phyloP scores from a whole-genome alignment of 2,888 invertebrate species.

The Leptopilina drosophilae region DNA sequence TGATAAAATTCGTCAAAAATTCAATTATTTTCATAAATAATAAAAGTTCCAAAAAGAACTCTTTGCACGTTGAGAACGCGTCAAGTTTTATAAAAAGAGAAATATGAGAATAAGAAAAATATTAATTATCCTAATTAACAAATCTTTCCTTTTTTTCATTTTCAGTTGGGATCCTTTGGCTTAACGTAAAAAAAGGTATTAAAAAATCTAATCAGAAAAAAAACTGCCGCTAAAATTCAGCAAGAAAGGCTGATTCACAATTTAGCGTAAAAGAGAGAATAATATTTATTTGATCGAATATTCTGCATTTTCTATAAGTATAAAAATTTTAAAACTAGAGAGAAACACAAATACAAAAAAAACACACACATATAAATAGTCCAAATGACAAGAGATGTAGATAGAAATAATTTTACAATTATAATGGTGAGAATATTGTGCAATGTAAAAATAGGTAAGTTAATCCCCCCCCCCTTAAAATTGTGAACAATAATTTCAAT shows the following conservation, averaged over 20 bases:
- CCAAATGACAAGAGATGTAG: slow-evolving; percentile 2
- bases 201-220: neutral
- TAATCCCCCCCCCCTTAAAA: too few relatives aligned
- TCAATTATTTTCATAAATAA: too few relatives aligned
- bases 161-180: slow-evolving; percentile 73
- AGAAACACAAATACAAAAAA: too few relatives aligned
- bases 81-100: too few relatives aligned
- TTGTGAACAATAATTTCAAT: neutral
- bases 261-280: neutral
- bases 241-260: neutral
- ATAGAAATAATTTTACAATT: slow-evolving; percentile 32
- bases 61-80: too few relatives aligned
- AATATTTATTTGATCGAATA: neutral
- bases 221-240: slow-evolving; percentile 4
- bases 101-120: too few relatives aligned
- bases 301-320: too few relatives aligned
- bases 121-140: too few relatives aligned
- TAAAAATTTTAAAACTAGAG: too few relatives aligned
- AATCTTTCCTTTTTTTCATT: slow-evolving; percentile 35
- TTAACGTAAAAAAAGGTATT: slow-evolving; percentile 61
- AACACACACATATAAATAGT: too few relatives aligned
- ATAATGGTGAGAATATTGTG: slow-evolving; percentile 17
- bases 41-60: too few relatives aligned
- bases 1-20: too few relatives aligned
- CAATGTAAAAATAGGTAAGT: slow-evolving; percentile 26